phyloP scores from a whole-genome alignment of 1,140 invertebrate species.

The Eubasilissa regina region DNA sequence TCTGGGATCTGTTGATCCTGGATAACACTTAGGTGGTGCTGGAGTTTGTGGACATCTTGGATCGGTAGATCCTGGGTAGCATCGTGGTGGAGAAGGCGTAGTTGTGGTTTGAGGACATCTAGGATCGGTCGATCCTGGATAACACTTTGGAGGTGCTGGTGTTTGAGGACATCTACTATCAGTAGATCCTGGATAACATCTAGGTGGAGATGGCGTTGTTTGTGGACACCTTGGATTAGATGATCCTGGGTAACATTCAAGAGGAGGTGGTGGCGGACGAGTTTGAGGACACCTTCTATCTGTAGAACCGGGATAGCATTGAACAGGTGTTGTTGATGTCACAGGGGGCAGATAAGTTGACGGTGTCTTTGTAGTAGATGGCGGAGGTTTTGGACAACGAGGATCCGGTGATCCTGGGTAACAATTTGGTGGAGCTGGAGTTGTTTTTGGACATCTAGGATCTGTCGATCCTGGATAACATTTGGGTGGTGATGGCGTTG shows the following conservation, averaged over 20 bases:
- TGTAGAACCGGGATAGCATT: slow-evolving; percentile 61
- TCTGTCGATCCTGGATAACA: slow-evolving; percentile 65
- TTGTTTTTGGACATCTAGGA: slow-evolving; percentile 62
- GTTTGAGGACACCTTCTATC: slow-evolving; percentile 63
- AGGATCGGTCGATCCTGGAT: slow-evolving; percentile 64
- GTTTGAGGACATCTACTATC: slow-evolving; percentile 64
- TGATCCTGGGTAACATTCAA: slow-evolving; percentile 63
- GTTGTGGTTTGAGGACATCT: slow-evolving; percentile 59
- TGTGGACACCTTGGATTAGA: slow-evolving; percentile 64
- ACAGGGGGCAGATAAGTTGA: slow-evolving; percentile 61
- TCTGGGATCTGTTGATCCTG: slow-evolving; percentile 63
- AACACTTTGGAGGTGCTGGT: too few relatives aligned
- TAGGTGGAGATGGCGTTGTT: slow-evolving; percentile 56
- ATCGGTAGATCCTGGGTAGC: slow-evolving; percentile 64
- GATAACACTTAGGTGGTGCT: slow-evolving; percentile 60
- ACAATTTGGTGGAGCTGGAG: slow-evolving; percentile 59
- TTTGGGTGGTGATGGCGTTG: slow-evolving; percentile 56
- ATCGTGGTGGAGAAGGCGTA: slow-evolving; percentile 56
- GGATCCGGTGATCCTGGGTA: slow-evolving; percentile 65
- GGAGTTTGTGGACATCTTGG: slow-evolving; percentile 63
- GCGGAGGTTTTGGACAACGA: slow-evolving; percentile 62
- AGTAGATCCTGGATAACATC: slow-evolving; percentile 62
- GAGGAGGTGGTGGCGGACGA: slow-evolving; percentile 47
- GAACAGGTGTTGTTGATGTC: slow-evolving; percentile 53
- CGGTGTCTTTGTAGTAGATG: slow-evolving; percentile 58